phyloP scores from a whole-genome alignment of 2,888 invertebrate species.

The Aphodius granarius region DNA sequence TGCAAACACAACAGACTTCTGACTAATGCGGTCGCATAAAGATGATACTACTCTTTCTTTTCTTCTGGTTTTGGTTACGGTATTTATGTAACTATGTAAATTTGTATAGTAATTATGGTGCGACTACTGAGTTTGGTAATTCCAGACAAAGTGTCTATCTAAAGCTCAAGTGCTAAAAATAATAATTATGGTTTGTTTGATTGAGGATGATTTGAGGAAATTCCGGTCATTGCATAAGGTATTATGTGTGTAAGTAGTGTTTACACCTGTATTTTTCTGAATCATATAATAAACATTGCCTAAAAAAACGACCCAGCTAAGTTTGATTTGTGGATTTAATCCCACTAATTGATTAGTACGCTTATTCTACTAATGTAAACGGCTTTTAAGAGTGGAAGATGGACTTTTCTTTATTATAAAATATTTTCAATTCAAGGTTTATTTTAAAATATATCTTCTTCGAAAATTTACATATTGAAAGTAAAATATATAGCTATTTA shows the following conservation, averaged over 20 bases:
- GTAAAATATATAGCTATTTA: too few relatives aligned
- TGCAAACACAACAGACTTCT: neutral
- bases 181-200: neutral
- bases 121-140: neutral
- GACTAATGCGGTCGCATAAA: neutral
- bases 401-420: too few relatives aligned
- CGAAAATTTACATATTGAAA: too few relatives aligned
- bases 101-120: neutral
- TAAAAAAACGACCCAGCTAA: too few relatives aligned
- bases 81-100: neutral
- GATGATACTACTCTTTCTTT: neutral
- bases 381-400: too few relatives aligned
- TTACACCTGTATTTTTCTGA: neutral
- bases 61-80: neutral
- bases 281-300: too few relatives aligned
- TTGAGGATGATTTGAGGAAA: neutral
- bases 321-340: too few relatives aligned
- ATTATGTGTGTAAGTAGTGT: neutral
- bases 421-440: too few relatives aligned
- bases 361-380: too few relatives aligned
- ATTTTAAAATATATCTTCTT: too few relatives aligned
- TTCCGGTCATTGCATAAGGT: neutral
- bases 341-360: too few relatives aligned
- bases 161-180: neutral
- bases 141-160: neutral